Percentiles rank a stretch among this genome's conserved stretches.
Evolutionary conservation across 2,797 vertebrate genomes (phyloP).

Genomic region (Microchirus variegatus): DNA sequence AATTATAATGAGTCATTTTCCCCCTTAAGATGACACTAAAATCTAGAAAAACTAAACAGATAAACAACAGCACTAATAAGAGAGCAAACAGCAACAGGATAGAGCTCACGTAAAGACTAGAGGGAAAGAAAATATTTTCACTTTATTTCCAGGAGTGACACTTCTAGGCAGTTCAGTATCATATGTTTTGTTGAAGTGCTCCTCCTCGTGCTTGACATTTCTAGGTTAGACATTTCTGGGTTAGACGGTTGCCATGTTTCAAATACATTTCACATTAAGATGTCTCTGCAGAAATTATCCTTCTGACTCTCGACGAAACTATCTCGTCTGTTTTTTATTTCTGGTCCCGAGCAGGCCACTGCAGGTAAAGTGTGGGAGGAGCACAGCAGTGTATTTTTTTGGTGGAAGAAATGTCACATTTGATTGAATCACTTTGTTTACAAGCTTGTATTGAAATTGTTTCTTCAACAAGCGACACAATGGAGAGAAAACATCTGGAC

Average conservation of each 20-base stretch:
- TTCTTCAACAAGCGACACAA: conserved; percentile 38
- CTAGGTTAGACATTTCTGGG: conserved; percentile 71
- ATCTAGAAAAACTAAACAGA: conserved; percentile 36
- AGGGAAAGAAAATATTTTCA: conserved; percentile 43
- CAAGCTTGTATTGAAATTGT: conserved; percentile 47
- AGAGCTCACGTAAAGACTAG: conserved; percentile 26
- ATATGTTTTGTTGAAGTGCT: conserved; percentile 66
- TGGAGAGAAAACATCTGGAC: conserved; percentile 37
- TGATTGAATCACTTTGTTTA: conserved; percentile 72
- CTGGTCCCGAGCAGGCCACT: conserved; percentile 54
- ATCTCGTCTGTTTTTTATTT: conserved; percentile 56
- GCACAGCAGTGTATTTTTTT: conserved; percentile 17
- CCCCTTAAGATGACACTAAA: conserved; percentile 38
- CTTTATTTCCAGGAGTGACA: conserved; percentile 61
- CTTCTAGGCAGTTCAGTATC: conserved; percentile 62
- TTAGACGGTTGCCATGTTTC: conserved; percentile 72
- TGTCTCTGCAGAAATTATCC: conserved; percentile 63
- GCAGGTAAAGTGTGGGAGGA: conserved; percentile 64
- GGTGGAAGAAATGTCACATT: conserved; percentile 73
- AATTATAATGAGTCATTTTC: conserved; percentile 18
- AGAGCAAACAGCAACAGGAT: conserved; percentile 26
- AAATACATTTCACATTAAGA: conserved; percentile 77
- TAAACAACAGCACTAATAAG: conserved; percentile 4
- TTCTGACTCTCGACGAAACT: conserved; percentile 54
- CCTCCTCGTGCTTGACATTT: conserved; percentile 72